phyloP scores from a whole-genome alignment of 2,113 vertebrate genomes.

The Myotis yumanensis region DNA sequence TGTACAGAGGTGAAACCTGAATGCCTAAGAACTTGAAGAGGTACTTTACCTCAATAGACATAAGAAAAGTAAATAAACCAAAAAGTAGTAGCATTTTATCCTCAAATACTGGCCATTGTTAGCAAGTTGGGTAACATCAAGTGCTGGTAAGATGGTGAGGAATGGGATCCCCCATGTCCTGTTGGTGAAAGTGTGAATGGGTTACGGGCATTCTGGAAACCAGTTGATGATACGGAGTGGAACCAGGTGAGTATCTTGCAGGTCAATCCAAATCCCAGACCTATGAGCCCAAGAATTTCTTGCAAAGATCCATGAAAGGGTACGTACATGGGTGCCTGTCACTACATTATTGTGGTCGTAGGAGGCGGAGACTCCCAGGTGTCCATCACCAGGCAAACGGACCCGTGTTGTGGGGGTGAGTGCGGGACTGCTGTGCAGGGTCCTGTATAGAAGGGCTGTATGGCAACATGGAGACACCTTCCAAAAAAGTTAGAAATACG shows the following conservation, averaged over 20 bases:
- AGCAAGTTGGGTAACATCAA: background rate
- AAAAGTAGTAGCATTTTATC: background rate
- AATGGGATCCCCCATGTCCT: background rate
- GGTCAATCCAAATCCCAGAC: background rate
- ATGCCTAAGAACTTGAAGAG: background rate
- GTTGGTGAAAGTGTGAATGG: background rate
- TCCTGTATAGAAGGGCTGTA: background rate
- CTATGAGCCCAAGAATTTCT: background rate
- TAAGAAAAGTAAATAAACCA: background rate
- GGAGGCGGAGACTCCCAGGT: background rate
- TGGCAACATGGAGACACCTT: background rate
- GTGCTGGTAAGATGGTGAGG: background rate
- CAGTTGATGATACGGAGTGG: background rate
- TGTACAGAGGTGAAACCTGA: background rate
- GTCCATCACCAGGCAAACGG: background rate
- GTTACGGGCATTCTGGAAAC: background rate
- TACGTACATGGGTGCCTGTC: background rate
- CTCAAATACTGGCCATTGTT: background rate
- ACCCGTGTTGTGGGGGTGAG: rapidly evolving
- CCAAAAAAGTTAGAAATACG: background rate
- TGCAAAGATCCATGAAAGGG: background rate
- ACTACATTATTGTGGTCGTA: background rate
- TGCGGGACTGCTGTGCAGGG: rapidly evolving
- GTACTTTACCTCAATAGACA: background rate
- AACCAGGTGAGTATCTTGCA: background rate